Conservation (phyloP, 2,888 invertebrate genomes). For the Slavum lentiscoides region DNA sequence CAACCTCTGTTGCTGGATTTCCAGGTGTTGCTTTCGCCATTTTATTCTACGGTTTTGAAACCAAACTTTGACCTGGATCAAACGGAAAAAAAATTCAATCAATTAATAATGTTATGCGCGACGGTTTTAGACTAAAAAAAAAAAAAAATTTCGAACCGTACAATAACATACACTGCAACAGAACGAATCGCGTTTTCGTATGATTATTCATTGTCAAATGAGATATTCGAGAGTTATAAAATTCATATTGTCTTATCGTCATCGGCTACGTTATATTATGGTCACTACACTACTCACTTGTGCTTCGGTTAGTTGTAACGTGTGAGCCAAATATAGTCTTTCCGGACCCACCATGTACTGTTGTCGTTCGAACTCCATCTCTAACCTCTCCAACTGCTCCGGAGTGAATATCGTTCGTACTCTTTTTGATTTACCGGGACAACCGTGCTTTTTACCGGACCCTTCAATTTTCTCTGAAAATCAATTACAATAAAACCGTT, state of each 20-base stretch:
- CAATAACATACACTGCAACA: too few relatives aligned
- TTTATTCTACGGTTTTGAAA: slow-evolving; percentile 92
- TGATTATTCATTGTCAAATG: not conserved
- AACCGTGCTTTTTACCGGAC: slow-evolving; percentile 43
- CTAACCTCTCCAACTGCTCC: slow-evolving; percentile 89
- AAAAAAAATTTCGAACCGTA: too few relatives aligned
- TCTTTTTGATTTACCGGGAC: slow-evolving; percentile 66
- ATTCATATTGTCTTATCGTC: not conserved
- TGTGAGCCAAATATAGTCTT: slow-evolving; percentile 85
- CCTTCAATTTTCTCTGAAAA: slow-evolving; percentile 41
- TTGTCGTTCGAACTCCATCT: slow-evolving; percentile 92
- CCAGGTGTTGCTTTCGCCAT: slow-evolving; percentile 93
- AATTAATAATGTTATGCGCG: too few relatives aligned
- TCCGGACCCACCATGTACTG: slow-evolving; percentile 99
- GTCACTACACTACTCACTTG: slow-evolving; percentile 67
- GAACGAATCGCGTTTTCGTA: too few relatives aligned
- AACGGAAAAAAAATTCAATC: slow-evolving; percentile 36
- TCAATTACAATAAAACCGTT: not conserved
- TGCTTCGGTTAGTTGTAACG: slow-evolving; percentile 83
- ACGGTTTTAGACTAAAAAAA: too few relatives aligned
- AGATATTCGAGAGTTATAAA: not conserved
- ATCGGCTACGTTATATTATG: not conserved
- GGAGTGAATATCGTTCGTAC: slow-evolving; percentile 96
- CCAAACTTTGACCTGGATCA: slow-evolving; percentile 79
- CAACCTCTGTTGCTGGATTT: slow-evolving; percentile 84